Conservation (phyloP, 2,888 invertebrate genomes). For the Scelioninae gen. 1 region DNA sequence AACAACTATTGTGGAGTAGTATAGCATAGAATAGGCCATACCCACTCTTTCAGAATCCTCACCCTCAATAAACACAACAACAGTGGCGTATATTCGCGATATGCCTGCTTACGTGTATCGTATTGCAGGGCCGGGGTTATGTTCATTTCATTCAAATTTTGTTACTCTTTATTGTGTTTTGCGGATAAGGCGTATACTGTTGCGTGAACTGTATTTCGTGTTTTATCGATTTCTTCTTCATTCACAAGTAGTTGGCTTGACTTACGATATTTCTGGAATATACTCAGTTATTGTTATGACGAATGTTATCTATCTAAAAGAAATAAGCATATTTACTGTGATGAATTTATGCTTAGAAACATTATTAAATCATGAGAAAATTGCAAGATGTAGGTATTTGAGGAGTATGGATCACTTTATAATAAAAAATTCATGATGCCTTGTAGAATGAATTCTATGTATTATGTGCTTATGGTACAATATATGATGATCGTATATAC, state of each 20-base stretch:
- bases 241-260: slow-evolving; percentile 21
- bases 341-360: no score
- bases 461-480: no score
- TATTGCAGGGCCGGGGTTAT: slow-evolving; percentile 76
- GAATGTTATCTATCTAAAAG: neutral
- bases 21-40: slow-evolving; percentile 79
- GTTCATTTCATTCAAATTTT: slow-evolving; percentile 68
- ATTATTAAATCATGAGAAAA: no score
- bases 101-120: slow-evolving; percentile 77
- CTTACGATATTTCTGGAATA: neutral
- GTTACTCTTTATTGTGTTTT: slow-evolving; percentile 48
- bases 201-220: slow-evolving; percentile 19
- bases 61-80: slow-evolving; percentile 73
- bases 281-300: slow-evolving; percentile 7
- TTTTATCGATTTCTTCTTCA: slow-evolving; percentile 50
- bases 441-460: no score
- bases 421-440: no score
- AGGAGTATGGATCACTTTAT: no score
- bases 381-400: no score
- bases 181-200: slow-evolving; percentile 29
- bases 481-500: no score
- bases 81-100: slow-evolving; percentile 78
- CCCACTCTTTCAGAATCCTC: slow-evolving; percentile 74
- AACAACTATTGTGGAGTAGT: slow-evolving; percentile 83
- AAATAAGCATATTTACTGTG: neutral